Evolutionary conservation across 2,797 vertebrate genomes (phyloP).

Genomic region (Neoniphon sammara): DNA sequence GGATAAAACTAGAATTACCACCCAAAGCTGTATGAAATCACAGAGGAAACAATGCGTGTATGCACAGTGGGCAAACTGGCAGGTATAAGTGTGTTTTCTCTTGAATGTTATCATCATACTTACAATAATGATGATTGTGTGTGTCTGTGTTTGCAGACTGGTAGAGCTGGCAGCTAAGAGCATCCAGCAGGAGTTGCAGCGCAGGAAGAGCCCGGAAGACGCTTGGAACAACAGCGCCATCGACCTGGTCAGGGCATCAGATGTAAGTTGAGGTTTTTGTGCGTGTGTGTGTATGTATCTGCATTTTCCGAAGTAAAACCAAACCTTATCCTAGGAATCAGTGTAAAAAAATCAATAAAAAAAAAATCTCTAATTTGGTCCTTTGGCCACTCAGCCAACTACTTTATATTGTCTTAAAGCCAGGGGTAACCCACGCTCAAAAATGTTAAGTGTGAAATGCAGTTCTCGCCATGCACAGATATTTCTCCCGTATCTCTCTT

Average conservation of each 20-base stretch:
- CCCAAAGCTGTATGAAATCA: no score
- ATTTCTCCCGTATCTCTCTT: no score
- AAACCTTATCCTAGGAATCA: not conserved
- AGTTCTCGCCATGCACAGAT: no score
- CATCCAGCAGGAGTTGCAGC: conserved; percentile 88
- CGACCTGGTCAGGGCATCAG: conserved; percentile 92
- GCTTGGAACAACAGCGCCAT: conserved; percentile 96
- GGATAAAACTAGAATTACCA: no score
- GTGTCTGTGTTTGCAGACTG: conserved; percentile 79
- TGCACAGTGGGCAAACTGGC: not conserved
- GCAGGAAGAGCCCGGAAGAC: conserved; percentile 88
- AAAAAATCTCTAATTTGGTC: not conserved
- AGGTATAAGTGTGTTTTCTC: not conserved
- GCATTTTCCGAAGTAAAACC: not conserved
- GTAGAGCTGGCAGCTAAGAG: conserved; percentile 91
- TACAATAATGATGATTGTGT: conserved; percentile 21
- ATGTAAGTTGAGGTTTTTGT: conserved; percentile 81
- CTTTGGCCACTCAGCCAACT: not conserved
- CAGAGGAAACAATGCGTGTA: not conserved
- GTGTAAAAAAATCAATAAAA: not conserved
- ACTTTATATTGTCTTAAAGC: not conserved
- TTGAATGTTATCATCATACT: conserved; percentile 70
- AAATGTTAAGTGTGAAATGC: no score
- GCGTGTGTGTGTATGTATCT: not conserved
- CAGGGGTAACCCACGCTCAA: not conserved